Evolutionary conservation across 2,888 invertebrate species (phyloP).

Genomic region (Vandiemenella viatica): DNA sequence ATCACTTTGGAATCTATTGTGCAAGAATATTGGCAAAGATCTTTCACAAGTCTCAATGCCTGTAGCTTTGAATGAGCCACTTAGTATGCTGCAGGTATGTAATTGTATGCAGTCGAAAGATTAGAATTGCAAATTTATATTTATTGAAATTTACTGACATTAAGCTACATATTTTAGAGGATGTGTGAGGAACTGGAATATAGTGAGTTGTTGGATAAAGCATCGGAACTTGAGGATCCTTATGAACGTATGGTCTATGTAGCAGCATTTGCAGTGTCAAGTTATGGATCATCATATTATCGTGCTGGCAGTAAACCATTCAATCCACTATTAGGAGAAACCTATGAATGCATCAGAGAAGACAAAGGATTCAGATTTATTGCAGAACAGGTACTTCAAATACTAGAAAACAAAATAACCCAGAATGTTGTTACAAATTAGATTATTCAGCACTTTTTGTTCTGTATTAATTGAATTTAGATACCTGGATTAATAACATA

Average conservation of each 20-base stretch:
- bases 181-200: slow-evolving; percentile 75
- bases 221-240: slow-evolving; percentile 46
- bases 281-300: slow-evolving; percentile 55
- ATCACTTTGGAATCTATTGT: slow-evolving; percentile 62
- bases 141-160: no score
- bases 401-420: not conserved
- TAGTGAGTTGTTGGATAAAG: slow-evolving; percentile 62
- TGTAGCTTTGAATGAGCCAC: slow-evolving; percentile 69
- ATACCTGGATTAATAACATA: no score
- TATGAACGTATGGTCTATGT: slow-evolving; percentile 60
- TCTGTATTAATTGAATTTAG: not conserved
- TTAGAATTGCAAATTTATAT: not conserved
- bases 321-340: slow-evolving; percentile 70
- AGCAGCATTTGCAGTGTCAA: slow-evolving; percentile 68
- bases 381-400: slow-evolving; percentile 54
- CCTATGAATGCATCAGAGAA: slow-evolving; percentile 62
- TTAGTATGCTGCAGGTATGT: slow-evolving; percentile 58
- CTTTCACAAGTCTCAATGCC: slow-evolving; percentile 76
- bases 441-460: not conserved
- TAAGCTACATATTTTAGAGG: slow-evolving; percentile 33
- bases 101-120: not conserved
- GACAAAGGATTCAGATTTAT: slow-evolving; percentile 65
- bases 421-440: not conserved
- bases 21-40: slow-evolving; percentile 74
- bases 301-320: slow-evolving; percentile 72